Base-by-base conservation (phyloP, 2,888 invertebrate genomes). In the Scrobipalpa costella region DNA sequence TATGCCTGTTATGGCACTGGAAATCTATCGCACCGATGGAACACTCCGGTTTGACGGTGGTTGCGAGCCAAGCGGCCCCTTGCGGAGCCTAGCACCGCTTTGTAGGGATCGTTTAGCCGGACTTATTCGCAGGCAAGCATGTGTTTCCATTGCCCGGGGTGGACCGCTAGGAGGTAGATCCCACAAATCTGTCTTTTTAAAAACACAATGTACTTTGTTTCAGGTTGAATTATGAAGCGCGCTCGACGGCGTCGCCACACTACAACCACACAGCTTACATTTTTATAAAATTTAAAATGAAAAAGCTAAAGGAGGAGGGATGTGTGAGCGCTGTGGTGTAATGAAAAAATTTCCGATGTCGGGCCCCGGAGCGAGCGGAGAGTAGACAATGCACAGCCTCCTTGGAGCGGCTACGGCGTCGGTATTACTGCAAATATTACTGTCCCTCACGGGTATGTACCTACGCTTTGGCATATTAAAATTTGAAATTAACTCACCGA, bases 371-470 rank as follows among this genome's bases (percentile, higher is more conserved):
- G 81, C 76, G 72, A 81, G 76, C 79, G 83, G 81, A 74, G 74
- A 79, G 76, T 90, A 89, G 90, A 90, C 86, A 86, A 90, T 90
- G 90, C 84, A 82, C 84, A 84, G 82, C 78, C 81, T 89, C 80
- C 78, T 88, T 72, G 78, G 81, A 79, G 80, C 83, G 80, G 85
- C 85, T 80, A 84, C 80, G 76, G 80, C 81, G 78, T 86, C 89
- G 76, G 88, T 87, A 71, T 70, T 90, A 77, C 78, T 90, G 76
- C 90, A 90, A 75, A 81, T 89, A 81, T 75, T 90, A 55, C 73
- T 87, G 66, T 87, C 83, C 65, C 81, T 84, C 69, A 77, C 89
- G 77, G 88, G 90, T 90, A 79, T 79, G 76, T 44, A n/a, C 38
- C 17, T 36, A 7, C 15, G 1, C 27, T 11, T 13, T 55, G 1